These are phyloP conservation scores for Ptilodon capucinus DNA, from an alignment of 2,888 invertebrate genomes.

Conservation along the genomic window DNA sequence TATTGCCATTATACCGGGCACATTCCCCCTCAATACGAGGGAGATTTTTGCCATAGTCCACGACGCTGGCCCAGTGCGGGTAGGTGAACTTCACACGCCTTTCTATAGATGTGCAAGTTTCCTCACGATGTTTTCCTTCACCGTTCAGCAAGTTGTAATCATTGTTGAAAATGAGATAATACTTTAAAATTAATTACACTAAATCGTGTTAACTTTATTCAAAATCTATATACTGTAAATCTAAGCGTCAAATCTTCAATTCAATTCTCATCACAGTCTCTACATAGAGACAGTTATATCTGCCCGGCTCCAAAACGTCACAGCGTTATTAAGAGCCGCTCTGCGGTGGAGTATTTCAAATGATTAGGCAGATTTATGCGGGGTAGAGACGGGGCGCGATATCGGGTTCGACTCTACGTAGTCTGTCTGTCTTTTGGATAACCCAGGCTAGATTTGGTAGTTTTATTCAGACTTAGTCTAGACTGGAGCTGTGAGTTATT, in stretches of 20 bases:
- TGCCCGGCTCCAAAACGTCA: constrained; percentile 13
- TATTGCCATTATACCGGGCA: too few relatives aligned
- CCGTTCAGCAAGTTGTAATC: too few relatives aligned
- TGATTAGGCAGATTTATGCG: constrained; percentile 69
- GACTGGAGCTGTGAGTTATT: too few relatives aligned
- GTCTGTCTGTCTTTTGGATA: constrained; percentile 10
- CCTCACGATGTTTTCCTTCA: too few relatives aligned
- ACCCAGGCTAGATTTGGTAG: constrained; percentile 13
- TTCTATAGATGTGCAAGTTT: too few relatives aligned
- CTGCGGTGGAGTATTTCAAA: constrained; percentile 53
- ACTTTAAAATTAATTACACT: too few relatives aligned
- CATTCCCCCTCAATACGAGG: too few relatives aligned
- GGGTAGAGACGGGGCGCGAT: constrained; percentile 18
- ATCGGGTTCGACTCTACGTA: constrained; percentile 16
- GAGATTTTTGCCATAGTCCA: too few relatives aligned
- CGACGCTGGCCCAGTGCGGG: too few relatives aligned
- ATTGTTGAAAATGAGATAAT: too few relatives aligned
- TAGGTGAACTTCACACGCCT: too few relatives aligned
- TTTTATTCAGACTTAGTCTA: constrained; percentile 10
- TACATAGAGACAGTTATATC: constrained; percentile 8
- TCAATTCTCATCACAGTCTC: constrained; percentile 8
- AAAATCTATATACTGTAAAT: neutral
- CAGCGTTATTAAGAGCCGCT: constrained; percentile 45
- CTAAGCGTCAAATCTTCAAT: constrained; percentile 5
- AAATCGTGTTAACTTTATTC: neutral